Percentiles rank a stretch among this genome's conserved stretches.
These are phyloP conservation scores for Drosophila siamana DNA, from an alignment of 2,888 invertebrate species.

Conservation along the genomic window DNA sequence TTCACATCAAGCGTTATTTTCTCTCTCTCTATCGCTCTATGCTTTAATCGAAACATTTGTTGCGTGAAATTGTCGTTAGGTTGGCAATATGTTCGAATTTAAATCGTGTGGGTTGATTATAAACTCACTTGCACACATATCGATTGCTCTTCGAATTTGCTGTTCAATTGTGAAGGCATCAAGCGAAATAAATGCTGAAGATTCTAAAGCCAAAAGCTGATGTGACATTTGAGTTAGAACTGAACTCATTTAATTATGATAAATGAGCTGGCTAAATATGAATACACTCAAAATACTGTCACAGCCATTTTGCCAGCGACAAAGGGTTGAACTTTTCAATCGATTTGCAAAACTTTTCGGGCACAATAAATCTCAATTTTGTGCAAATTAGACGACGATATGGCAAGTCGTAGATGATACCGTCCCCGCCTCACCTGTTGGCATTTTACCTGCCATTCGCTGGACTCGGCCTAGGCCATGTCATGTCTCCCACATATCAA, in stretches of 20 bases:
- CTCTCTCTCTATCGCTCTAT: conserved; percentile 60
- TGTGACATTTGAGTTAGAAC: conserved; percentile 25
- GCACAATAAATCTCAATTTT: conserved; percentile 77
- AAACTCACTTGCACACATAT: conserved; percentile 11
- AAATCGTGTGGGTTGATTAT: conserved; percentile 43
- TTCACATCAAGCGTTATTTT: conserved; percentile 48
- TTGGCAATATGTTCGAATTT: conserved; percentile 74
- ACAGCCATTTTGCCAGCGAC: background rate
- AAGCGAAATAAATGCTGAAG: background rate
- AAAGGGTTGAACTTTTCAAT: conserved; percentile 41
- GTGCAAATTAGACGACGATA: conserved; percentile 78
- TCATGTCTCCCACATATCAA: conserved; percentile 77
- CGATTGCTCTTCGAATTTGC: conserved; percentile 26
- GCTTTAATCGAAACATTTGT: conserved; percentile 81
- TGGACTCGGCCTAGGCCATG: no score
- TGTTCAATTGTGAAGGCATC: background rate
- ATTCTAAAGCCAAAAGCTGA: background rate
- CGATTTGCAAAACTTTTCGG: conserved; percentile 46
- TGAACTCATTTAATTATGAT: conserved; percentile 72
- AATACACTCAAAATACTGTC: conserved; percentile 28
- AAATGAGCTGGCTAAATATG: conserved; percentile 32
- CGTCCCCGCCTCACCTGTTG: background rate
- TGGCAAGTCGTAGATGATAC: conserved; percentile 50
- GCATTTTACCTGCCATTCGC: conserved; percentile 32
- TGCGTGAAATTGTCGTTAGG: conserved; percentile 76